Base-by-base conservation (phyloP, 2,888 invertebrate genomes). In the Agriopis aurantiaria region DNA sequence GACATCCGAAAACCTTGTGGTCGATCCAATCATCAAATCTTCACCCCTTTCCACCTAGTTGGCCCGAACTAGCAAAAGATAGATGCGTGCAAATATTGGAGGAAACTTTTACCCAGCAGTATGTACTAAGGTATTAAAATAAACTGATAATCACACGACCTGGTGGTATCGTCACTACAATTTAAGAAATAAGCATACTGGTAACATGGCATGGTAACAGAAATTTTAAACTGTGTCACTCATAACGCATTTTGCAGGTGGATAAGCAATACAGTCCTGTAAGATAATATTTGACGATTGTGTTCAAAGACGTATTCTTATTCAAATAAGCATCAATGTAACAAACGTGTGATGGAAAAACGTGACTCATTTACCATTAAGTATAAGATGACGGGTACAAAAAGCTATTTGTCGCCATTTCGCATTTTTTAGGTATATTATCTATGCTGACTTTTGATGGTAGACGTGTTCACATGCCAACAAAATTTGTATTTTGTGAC, bases 361-460 rank as follows among this genome's bases (percentile, higher is more conserved):
- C 58, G 58, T 58, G 58, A 46, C n/a, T 48, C 46, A 33, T 48
- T 48, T 45, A 33, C 57, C 11, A 9, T 52, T 52, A n/a, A 49
- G 14, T 40, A 49, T 14, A 49, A 14, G 33, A 3, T 49, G 60
- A 49, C 58, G 11, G 23, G 49, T 49, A 49, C n/a, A 40, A 0
- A 40, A 14, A 60, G 8, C 43, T 3, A 14, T 43, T 14, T 43
- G 17, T 56, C 14, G 56, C 14, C 14, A 43, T 55, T 56, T 56
- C 43, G 43, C 56, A 43, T 14, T 57, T 43, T 43, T 10, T 56
- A 23, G 17, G 9, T 14, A 14, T 10, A 14, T 17, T 1, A 41
- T 10, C 7, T 11, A 17, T 11, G 14, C 11, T 43, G 56, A 14
- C 56, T 17, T 43, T 43, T 57, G 56, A 57, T 12, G 41, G 40